These are phyloP conservation scores for Drosophila multiciliata DNA, from an alignment of 2,888 invertebrate species.

Conservation along the genomic window DNA sequence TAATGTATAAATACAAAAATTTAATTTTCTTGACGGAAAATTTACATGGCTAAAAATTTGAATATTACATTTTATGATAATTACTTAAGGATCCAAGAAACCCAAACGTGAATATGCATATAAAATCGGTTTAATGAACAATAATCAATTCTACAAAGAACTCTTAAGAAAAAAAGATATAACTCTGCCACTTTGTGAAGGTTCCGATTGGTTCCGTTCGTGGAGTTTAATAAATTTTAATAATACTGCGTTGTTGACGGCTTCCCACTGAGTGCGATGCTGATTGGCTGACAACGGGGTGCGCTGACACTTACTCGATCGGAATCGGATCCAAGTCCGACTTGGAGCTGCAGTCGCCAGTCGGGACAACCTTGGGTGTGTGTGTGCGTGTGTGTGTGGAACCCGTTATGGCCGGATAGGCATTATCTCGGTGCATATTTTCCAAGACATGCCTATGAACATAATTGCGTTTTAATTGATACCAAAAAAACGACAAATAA, in stretches of 20 bases:
- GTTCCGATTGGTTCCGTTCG: slow-evolving; percentile 10
- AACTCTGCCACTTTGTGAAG: background rate
- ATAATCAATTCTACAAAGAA: background rate
- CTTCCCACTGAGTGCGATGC: slow-evolving; percentile 41
- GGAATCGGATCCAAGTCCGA: slow-evolving; percentile 22
- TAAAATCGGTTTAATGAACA: background rate
- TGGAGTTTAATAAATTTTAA: slow-evolving; percentile 32
- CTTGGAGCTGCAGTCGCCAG: slow-evolving; percentile 13
- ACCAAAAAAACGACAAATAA: slow-evolving; percentile 53
- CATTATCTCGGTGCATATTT: slow-evolving; percentile 64
- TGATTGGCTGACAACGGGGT: slow-evolving; percentile 57
- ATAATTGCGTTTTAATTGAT: slow-evolving; percentile 74
- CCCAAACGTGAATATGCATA: background rate
- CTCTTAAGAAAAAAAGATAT: background rate
- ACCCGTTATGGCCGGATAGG: slow-evolving; percentile 71
- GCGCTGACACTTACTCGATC: slow-evolving; percentile 29
- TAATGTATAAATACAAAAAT: background rate
- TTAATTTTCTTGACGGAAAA: background rate
- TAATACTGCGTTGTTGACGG: slow-evolving; percentile 34
- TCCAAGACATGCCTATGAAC: slow-evolving; percentile 61
- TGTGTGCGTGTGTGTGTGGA: slow-evolving; percentile 39
- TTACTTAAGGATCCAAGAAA: background rate
- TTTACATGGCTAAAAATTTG: background rate
- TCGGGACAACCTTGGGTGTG: slow-evolving; percentile 27
- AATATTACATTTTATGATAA: background rate